Conservation (phyloP, 1,140 invertebrate species). For the Drosophila parabipectinata region DNA sequence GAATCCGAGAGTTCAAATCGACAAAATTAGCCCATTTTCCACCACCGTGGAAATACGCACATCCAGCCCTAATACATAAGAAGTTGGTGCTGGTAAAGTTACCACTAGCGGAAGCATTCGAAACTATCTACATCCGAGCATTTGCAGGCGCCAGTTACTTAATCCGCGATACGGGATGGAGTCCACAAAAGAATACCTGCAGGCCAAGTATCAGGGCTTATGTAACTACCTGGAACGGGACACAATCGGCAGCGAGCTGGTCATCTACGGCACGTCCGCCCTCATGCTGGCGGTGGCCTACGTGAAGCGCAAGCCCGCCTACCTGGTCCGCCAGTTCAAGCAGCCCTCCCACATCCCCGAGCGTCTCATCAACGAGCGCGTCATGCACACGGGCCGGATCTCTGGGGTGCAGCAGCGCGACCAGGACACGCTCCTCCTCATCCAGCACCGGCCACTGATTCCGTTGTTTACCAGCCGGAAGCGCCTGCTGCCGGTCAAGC, state of each 20-base stretch:
- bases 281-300: slow-evolving; percentile 73
- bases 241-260: slow-evolving; percentile 68
- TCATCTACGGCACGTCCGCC: slow-evolving; percentile 71
- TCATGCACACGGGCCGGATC: slow-evolving; percentile 78
- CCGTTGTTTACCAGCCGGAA: slow-evolving; percentile 71
- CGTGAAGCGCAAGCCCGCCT: slow-evolving; percentile 76
- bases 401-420: slow-evolving; percentile 66
- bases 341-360: slow-evolving; percentile 80
- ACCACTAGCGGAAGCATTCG: slow-evolving; percentile 9
- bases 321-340: slow-evolving; percentile 79
- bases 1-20: slow-evolving; percentile 24
- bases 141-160: slow-evolving; percentile 63
- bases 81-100: slow-evolving; percentile 34
- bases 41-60: background rate
- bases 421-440: slow-evolving; percentile 70
- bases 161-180: slow-evolving; percentile 48
- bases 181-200: slow-evolving; percentile 40
- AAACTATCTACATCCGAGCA: slow-evolving; percentile 24
- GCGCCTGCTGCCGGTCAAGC: slow-evolving; percentile 65
- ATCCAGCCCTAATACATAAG: slow-evolving; percentile 34
- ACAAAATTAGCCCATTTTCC: slow-evolving; percentile 52
- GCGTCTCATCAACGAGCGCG: slow-evolving; percentile 72
- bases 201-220: slow-evolving; percentile 72
- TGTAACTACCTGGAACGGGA: slow-evolving; percentile 80
- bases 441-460: slow-evolving; percentile 70